Conservation (phyloP, 2,113 vertebrate genomes). For the Xenopus tropicalis region UCB_Xtro_10.0 CM004444.2:12782001-12782500, state of each 20-base stretch:
- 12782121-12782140: constrained; percentile 49
- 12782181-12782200: constrained; percentile 41
- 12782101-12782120: constrained; percentile 39
- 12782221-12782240: constrained; percentile 83
- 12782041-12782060: constrained; percentile 3
- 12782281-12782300: constrained; percentile 66
- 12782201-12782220: constrained; percentile 18
- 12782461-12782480: constrained; percentile 59
- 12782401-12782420: constrained; percentile 65
- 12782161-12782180: constrained; percentile 47
- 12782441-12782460: constrained; percentile 79
- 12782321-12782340: constrained; percentile 62
- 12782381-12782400: constrained; percentile 60
- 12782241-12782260: constrained; percentile 90
- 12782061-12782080: too few relatives aligned
- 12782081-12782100: constrained; percentile 35
- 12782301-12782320: constrained; percentile 70
- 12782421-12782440: constrained; percentile 81
- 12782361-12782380: constrained; percentile 58
- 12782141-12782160: constrained; percentile 44
- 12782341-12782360: constrained; percentile 59
- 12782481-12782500: constrained; percentile 55
- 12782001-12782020: constrained; percentile 52
- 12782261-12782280: constrained; percentile 71
- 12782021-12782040: constrained; percentile 44